Percentiles rank a stretch among this genome's conserved stretches.
phyloP scores from a whole-genome alignment of 1,140 invertebrate genomes.

The Homarus americanus region DNA sequence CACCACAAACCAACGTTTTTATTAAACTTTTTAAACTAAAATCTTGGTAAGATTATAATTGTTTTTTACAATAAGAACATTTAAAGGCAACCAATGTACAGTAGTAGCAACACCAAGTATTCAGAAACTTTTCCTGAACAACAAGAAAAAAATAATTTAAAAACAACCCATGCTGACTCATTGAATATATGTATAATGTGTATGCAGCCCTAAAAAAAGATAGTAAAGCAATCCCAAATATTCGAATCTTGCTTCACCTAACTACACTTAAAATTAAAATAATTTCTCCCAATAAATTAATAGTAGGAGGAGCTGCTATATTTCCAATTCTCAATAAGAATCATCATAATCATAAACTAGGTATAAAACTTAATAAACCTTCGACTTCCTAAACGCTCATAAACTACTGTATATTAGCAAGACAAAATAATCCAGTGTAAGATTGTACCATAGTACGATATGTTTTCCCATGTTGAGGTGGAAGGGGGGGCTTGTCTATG shows the following conservation, averaged over 20 bases:
- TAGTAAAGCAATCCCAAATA: neutral
- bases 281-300: slow-evolving; percentile 11
- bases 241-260: neutral
- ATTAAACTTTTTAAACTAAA: too few species aligned
- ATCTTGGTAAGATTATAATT: too few species aligned
- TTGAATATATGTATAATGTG: neutral
- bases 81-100: too few species aligned
- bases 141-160: neutral
- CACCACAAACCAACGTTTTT: too few species aligned
- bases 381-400: too few species aligned
- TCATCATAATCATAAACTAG: slow-evolving; percentile 1
- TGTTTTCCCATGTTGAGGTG: too few species aligned
- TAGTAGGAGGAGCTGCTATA: neutral
- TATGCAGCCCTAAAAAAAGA: neutral
- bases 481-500: too few species aligned
- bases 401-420: too few species aligned
- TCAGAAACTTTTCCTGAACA: neutral
- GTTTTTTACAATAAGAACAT: too few species aligned
- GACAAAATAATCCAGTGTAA: too few species aligned
- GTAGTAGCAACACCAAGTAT: neutral
- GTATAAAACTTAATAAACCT: slow-evolving; percentile 13
- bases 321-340: slow-evolving; percentile 13
- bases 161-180: neutral
- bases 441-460: too few species aligned
- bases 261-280: neutral